Percentiles rank a stretch among this genome's conserved stretches.
Evolutionary conservation across 64 coral and sea anemone species (phyloP).

Genomic region (Platygyra sinensis): DNA sequence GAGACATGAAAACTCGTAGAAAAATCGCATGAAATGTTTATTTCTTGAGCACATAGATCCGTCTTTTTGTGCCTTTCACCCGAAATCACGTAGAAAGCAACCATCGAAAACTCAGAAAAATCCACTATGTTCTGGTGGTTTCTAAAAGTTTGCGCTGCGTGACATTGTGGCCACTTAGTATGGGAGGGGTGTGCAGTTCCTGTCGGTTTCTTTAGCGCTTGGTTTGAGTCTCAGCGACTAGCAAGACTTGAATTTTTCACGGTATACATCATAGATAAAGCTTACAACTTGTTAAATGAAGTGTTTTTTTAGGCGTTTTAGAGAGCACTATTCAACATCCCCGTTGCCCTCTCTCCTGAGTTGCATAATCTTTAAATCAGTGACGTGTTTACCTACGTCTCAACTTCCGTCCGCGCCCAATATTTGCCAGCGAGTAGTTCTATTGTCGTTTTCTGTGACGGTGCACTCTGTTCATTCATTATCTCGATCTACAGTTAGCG

Average conservation of each 20-base stretch:
- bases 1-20: no score
- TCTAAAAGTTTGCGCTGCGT: background rate
- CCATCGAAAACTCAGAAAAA: background rate
- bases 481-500: background rate
- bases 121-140: background rate
- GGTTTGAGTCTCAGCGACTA: background rate
- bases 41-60: background rate
- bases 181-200: background rate
- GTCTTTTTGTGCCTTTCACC: background rate
- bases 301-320: background rate
- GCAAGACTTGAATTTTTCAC: background rate
- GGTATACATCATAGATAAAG: background rate
- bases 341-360: background rate
- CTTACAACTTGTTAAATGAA: background rate
- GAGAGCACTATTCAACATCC: background rate
- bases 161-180: background rate
- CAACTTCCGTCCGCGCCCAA: constrained; percentile 22
- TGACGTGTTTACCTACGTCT: constrained; percentile 41
- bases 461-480: background rate
- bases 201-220: background rate
- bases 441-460: background rate
- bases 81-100: no score
- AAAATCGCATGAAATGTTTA: background rate
- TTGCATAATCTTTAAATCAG: background rate
- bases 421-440: background rate